These are phyloP conservation scores for Takifugu bimaculatus DNA, from an alignment of 2,113 vertebrate genomes.

Conservation along the genomic window DNA sequence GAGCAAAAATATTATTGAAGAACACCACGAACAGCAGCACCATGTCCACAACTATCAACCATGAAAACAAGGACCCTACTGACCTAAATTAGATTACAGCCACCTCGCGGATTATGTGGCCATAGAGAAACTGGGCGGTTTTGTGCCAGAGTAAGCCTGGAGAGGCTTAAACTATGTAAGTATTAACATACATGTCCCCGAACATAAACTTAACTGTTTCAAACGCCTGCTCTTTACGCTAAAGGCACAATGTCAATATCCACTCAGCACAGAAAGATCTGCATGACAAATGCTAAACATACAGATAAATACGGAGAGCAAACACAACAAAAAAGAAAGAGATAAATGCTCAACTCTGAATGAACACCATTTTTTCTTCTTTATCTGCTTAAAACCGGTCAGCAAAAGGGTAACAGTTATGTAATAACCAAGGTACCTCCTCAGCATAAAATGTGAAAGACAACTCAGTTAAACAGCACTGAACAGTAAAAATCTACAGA, in stretches of 20 bases:
- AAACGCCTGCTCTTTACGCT: neutral
- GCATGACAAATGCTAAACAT: too few relatives aligned
- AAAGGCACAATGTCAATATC: neutral
- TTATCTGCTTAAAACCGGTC: too few relatives aligned
- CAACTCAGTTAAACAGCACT: neutral
- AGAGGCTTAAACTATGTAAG: neutral
- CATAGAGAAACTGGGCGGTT: conserved; percentile 1
- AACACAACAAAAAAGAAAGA: too few relatives aligned
- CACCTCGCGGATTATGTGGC: conserved; percentile 20
- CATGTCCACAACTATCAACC: neutral
- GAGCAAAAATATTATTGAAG: neutral
- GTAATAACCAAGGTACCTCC: neutral
- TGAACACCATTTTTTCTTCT: too few relatives aligned
- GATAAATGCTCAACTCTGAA: too few relatives aligned
- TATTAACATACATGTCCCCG: neutral
- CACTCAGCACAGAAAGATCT: too few relatives aligned
- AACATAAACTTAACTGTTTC: neutral
- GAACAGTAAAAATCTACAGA: neutral
- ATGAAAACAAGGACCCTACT: conserved; percentile 37
- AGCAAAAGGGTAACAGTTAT: neutral
- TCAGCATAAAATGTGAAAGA: neutral
- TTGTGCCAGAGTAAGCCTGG: neutral
- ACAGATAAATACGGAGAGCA: too few relatives aligned
- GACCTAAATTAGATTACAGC: conserved; percentile 33
- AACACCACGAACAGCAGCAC: neutral